phyloP scores from a whole-genome alignment of 2,797 vertebrate genomes.

The Danio choprae region DNA sequence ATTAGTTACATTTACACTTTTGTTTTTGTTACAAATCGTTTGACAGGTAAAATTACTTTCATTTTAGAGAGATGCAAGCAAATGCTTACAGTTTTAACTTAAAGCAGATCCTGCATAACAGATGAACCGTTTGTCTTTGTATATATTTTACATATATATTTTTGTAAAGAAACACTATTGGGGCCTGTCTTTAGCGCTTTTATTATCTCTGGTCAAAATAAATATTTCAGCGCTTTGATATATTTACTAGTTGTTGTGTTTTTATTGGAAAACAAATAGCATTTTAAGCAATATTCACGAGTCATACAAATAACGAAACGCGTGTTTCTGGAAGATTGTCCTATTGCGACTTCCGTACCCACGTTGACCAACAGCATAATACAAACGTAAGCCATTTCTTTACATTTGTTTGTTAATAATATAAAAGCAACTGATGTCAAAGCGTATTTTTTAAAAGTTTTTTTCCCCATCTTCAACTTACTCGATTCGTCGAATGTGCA shows the following conservation, averaged over 20 bases:
- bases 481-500: background rate
- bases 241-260: background rate
- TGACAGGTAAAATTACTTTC: background rate
- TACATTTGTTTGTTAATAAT: background rate
- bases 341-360: background rate
- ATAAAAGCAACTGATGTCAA: no score
- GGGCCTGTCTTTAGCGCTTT: constrained; percentile 17
- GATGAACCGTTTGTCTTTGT: constrained; percentile 5
- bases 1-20: background rate
- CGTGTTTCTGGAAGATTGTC: background rate
- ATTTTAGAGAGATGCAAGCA: background rate
- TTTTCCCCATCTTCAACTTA: background rate
- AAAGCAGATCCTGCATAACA: background rate
- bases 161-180: constrained; percentile 41
- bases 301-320: background rate
- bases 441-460: background rate
- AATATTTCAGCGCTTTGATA: constrained; percentile 11
- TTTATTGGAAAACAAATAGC: background rate
- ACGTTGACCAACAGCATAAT: background rate
- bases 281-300: background rate
- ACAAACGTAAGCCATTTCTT: background rate
- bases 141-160: constrained; percentile 24
- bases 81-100: background rate
- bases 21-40: background rate
- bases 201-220: constrained; percentile 24